Evolutionary conservation across 2,113 vertebrate genomes (phyloP), one percentile per base, ranked within the genome.

Genomic region (Euleptes europaea): DNA sequence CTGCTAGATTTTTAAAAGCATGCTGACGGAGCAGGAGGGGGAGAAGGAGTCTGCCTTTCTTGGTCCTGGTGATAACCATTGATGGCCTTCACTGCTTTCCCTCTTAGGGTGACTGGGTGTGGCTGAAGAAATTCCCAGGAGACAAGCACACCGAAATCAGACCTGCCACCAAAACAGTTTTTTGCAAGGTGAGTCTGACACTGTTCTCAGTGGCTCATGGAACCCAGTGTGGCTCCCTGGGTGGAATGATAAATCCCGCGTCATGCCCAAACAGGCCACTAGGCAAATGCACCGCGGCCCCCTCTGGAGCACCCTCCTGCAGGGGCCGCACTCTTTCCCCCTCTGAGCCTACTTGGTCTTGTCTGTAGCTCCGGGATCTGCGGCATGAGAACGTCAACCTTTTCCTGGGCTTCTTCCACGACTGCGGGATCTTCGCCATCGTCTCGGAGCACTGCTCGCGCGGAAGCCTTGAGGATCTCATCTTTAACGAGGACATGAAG

Each of bases 321-420:
- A 35, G 9, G 21, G 3, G 5, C 7, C 17, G 2, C 17, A 0
- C 0, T 3, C 67, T 15, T 12, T 0, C 0, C 0, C 3, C 28
- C 2, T 0, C 35, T 35, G 2, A n/a, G n/a, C n/a, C 26, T 33
- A 3, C 3, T 69, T 71, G 23, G 33, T 47, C 63, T 35, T n/a
- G 14, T 33, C 63, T 60, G 76, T 93, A 99, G 98, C 96, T 98
- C 47, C 93, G 96, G 65, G 98, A 99, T 89, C 97, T 99, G 87
- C 96, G 98, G 0, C 98, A 99, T 0, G 98, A 99, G 93, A 99
- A 99, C 66, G 94, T 99, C 71, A 98, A 98, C 84, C 96, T 98
- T 67, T 97, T 97, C 93, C 77, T 99, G 91, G 98, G 98, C 3
- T 95, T 99, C 63, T 99, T 99, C 94, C 94, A 97, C 1, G 98